Base-by-base conservation (phyloP, 1,140 invertebrate species). In the Heliconius hewitsoni region DNA sequence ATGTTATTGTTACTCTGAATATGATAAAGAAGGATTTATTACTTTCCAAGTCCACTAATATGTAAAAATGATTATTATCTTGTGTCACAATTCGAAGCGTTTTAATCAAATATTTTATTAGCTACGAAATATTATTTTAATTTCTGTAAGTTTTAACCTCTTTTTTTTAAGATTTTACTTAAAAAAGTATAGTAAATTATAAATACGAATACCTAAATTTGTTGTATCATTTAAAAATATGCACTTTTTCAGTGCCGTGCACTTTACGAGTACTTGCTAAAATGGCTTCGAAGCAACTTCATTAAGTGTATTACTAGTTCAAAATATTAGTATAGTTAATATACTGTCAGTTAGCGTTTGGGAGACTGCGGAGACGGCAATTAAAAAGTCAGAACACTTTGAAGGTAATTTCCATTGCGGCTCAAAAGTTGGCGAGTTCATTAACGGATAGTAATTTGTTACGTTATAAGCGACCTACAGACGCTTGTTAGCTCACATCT, bases 361-460 rank as follows among this genome's bases (percentile, higher is more conserved):
- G 23, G 57, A 60, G 23, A 11, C 52, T 55, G 11, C 60, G 60
- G 60, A 66, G 60, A 66, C 27, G 60, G 60, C 27, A 18, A 66
- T 66, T 66, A 66, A 66, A 66, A 66, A 66, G 3, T 66, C 60
- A 66, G 13, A 66, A 66, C 60, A 66, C 60, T 66, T 66, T 66
- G 60, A 66, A 66, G 60, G 60, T 66, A 66, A 30, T 30, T 66
- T 6, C 60, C 60, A 66, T 30, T 66, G 60, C 60, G 60, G 60
- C 60, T 66, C 27, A 30, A 6, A 27, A 66, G 23, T 66, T 66
- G 60, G 27, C 27, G 60, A 66, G 9, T 66, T 66, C 60, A 66
- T 66, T 66, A 30, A 66, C 27, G 60, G 23, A 66, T 66, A 66
- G 55, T 57, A 57, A 27, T 57, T 57, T 9, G 55, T 57, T 57